Evolutionary conservation across 2,113 vertebrate genomes (phyloP), one percentile per base, ranked within the genome.

Genomic region (Martes martes): DNA sequence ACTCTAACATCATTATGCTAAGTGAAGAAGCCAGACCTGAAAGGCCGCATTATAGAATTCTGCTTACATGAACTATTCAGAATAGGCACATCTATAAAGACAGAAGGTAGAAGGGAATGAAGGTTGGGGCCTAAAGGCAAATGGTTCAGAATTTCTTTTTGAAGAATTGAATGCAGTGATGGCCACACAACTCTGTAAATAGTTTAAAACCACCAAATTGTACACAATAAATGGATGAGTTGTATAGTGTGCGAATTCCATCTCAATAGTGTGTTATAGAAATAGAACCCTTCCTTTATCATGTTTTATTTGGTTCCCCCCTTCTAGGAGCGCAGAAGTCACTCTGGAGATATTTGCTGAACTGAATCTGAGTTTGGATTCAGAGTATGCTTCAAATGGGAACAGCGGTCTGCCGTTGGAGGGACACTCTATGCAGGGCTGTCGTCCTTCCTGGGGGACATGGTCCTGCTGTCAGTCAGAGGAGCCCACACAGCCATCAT

Each of bases 261-360:
- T 47, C 82, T 81, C 36, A 63, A 57, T 89, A 65, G 80, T 78
- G 57, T 92, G 55, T 82, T 82, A 80, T 21, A 57, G 42, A 71
- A 94, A 87, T 19, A 31, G 11, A 63, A 24, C 2, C 7, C 14
- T 61, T 93, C 55, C 24, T 95, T 81, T 71, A 67, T 57, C 13
- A 18, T 47, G 11, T 33, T 59, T 95, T 59, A 33, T 24, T 55
- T 24, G 2, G 13, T 23, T 89, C 28, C 57, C 6, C 78, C 10
- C 33, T 50, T 76, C 52, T 59, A 18, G 10, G 36, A 80, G 80
- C 47, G 28, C 23, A 61, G 15, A 55, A 84, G 26, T 63, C 33
- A 71, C 45, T 21, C 9, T 36, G 5, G 42, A 50, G 3, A 7
- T 3, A 1, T 26, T 39, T 42, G 7, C 19, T 47, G 13, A 74